These are phyloP conservation scores for Protaetia brevitarsis DNA, from an alignment of 1,140 invertebrate genomes.

Conservation along the genomic window DNA sequence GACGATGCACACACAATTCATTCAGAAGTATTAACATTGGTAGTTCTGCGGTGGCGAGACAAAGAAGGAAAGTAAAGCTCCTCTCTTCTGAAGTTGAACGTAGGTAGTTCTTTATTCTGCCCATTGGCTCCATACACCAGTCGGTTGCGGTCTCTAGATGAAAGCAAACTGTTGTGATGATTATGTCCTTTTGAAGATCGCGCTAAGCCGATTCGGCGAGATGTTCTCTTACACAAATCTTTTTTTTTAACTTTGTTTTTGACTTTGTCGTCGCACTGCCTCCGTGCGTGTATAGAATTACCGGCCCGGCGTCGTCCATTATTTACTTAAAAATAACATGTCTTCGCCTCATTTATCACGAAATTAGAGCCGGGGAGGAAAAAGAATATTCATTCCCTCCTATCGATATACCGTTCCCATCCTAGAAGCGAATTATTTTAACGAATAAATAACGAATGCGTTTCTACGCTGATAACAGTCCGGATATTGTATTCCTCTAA, in stretches of 20 bases:
- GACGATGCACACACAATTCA: slow-evolving; percentile 17
- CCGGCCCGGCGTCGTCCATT: background rate
- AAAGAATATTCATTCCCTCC: too few species aligned
- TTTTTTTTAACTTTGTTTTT: slow-evolving; percentile 15
- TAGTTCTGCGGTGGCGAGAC: slow-evolving; percentile 15
- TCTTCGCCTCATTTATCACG: slow-evolving; percentile 12
- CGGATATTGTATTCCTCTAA: background rate
- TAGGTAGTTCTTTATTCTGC: slow-evolving; percentile 23
- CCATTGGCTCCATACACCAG: slow-evolving; percentile 21
- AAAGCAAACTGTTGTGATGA: slow-evolving; percentile 24
- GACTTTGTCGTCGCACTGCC: slow-evolving; percentile 6
- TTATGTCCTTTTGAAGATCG: slow-evolving; percentile 20
- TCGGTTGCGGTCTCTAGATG: slow-evolving; percentile 22
- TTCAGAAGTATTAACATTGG: slow-evolving; percentile 17
- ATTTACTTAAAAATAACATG: slow-evolving; percentile 11
- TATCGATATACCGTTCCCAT: background rate
- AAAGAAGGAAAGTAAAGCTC: slow-evolving; percentile 21
- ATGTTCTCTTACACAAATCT: slow-evolving; percentile 12
- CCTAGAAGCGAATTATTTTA: background rate
- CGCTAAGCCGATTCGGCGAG: slow-evolving; percentile 13
- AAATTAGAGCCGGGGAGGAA: background rate
- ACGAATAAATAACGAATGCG: background rate
- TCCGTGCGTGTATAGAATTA: slow-evolving; percentile 12
- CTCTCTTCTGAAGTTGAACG: slow-evolving; percentile 22
- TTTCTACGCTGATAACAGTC: background rate